A percentile compares a stretch with the other conserved stretches of the same genome.
These are phyloP conservation scores for Philopedon plagiatum DNA, from an alignment of 2,888 invertebrate species.

Conservation along the genomic window DNA sequence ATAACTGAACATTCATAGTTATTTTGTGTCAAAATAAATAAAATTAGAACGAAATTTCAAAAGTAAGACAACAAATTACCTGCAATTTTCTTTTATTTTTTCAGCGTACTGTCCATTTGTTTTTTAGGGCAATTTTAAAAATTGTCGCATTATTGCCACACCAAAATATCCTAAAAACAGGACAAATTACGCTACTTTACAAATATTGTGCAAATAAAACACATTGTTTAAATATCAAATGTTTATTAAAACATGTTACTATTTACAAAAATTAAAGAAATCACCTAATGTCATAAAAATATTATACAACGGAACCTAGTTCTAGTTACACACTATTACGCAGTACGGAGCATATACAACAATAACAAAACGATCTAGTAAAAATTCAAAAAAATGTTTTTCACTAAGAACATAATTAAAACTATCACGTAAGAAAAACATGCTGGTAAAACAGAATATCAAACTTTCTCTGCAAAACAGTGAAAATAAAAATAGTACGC, in stretches of 20 bases:
- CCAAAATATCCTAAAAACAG: too few relatives aligned
- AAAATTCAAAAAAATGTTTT: constrained; percentile 8
- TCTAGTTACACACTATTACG: constrained; percentile 23
- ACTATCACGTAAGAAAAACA: constrained; percentile 17
- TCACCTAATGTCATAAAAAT: constrained; percentile 5
- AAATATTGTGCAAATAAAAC: not conserved
- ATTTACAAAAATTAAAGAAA: constrained; percentile 24
- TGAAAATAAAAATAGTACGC: constrained; percentile 15
- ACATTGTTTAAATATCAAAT: not conserved
- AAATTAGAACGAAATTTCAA: too few relatives aligned
- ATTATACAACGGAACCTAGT: constrained; percentile 14
- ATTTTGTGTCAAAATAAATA: too few relatives aligned
- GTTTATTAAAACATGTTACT: constrained; percentile 2
- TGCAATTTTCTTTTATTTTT: too few relatives aligned
- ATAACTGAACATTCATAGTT: too few relatives aligned
- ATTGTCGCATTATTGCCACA: too few relatives aligned
- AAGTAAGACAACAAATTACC: too few relatives aligned
- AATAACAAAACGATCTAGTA: constrained; percentile 18
- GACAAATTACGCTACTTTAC: too few relatives aligned
- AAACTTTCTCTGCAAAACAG: constrained; percentile 19
- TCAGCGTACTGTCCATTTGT: too few relatives aligned
- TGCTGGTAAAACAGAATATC: constrained; percentile 3
- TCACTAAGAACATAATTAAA: constrained; percentile 20
- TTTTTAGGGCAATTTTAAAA: too few relatives aligned
- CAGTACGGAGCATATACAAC: not conserved